These are phyloP conservation scores for Tipula vernalis DNA, from an alignment of 2,888 invertebrate species.

Conservation along the genomic window DNA sequence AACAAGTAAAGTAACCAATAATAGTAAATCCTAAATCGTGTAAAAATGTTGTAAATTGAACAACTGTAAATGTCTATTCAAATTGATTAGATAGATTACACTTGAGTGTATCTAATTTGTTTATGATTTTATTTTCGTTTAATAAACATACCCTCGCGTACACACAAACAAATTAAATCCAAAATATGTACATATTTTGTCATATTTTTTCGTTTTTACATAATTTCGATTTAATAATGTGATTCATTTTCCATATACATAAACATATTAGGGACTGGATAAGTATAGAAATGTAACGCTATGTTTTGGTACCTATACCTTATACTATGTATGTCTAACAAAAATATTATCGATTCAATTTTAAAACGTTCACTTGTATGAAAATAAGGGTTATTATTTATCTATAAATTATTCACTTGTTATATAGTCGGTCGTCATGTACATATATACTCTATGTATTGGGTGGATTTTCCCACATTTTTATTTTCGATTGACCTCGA, in stretches of 20 bases:
- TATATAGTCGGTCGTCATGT: background rate
- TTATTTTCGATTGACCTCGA: background rate
- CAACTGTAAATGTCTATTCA: background rate
- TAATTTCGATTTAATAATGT: background rate
- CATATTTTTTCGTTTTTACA: background rate
- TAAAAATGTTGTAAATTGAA: background rate
- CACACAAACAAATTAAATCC: background rate
- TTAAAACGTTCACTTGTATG: background rate
- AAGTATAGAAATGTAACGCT: background rate
- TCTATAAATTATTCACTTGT: background rate
- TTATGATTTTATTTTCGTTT: background rate
- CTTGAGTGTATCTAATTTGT: background rate
- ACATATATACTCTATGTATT: background rate
- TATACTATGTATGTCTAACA: background rate
- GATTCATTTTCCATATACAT: background rate
- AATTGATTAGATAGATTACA: background rate
- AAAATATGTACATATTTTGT: background rate
- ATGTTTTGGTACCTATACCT: background rate
- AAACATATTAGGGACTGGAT: background rate
- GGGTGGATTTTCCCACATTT: background rate
- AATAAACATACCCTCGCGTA: background rate
- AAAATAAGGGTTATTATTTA: background rate
- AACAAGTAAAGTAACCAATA: background rate
- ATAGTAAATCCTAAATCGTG: background rate
- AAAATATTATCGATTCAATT: background rate